Evolutionary conservation across 2,888 invertebrate genomes (phyloP).

Genomic region (Anagyrus pseudococci): DNA sequence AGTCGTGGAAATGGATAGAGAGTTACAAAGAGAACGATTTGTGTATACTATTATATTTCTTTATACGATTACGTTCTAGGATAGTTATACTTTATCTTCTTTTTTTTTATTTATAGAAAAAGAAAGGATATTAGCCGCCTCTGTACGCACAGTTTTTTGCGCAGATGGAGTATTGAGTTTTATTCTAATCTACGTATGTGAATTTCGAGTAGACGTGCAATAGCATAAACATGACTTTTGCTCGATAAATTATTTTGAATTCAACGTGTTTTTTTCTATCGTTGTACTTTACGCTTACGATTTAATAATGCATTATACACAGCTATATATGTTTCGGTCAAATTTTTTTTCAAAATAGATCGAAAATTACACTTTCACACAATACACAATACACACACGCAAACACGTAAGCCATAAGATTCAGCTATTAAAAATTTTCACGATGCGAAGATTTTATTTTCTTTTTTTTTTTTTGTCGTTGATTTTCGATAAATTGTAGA

Average conservation of each 20-base stretch:
- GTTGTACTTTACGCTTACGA: conserved; percentile 5
- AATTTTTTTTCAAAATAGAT: too few species aligned
- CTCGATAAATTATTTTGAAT: conserved; percentile 29
- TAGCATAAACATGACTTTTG: conserved; percentile 31
- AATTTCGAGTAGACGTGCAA: conserved; percentile 30
- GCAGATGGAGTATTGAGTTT: conserved; percentile 33
- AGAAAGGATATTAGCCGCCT: conserved; percentile 21
- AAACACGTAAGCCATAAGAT: conserved; percentile 12
- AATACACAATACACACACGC: conserved; percentile 2
- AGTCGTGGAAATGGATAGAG: conserved; percentile 18
- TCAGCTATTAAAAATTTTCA: conserved; percentile 21
- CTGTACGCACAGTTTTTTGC: conserved; percentile 25
- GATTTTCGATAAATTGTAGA: conserved; percentile 11
- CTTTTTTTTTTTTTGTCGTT: too few species aligned
- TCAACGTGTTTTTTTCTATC: conserved; percentile 15
- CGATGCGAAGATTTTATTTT: not conserved
- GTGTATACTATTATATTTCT: conserved; percentile 28
- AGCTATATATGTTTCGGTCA: conserved; percentile 4
- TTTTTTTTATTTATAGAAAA: conserved; percentile 11
- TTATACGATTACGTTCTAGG: conserved; percentile 10
- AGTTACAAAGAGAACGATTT: conserved; percentile 30
- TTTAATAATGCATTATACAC: conserved; percentile 7
- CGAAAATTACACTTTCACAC: conserved; percentile 3
- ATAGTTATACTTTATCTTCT: conserved; percentile 28
- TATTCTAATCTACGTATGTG: conserved; percentile 36